Conservation (phyloP, 2,113 vertebrate species). For the Pedetes capensis region DNA sequence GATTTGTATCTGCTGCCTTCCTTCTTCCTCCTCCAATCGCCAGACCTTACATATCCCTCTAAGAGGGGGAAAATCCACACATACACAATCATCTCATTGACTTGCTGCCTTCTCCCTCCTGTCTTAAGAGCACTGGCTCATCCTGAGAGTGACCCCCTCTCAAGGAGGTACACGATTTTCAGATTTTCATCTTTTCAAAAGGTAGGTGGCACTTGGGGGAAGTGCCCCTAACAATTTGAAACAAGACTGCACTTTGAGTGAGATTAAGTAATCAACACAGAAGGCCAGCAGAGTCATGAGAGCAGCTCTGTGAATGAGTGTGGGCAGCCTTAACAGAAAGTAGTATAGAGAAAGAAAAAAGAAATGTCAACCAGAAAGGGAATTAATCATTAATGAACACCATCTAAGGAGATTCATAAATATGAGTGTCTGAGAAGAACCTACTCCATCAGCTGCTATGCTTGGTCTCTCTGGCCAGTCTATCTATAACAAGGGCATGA, state of each 20-base stretch:
- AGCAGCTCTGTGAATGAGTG: too few species aligned
- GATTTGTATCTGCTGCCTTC: neutral
- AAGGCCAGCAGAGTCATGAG: neutral
- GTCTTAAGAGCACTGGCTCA: neutral
- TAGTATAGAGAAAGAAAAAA: neutral
- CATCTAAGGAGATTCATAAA: neutral
- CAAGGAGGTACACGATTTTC: neutral
- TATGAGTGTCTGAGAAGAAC: neutral
- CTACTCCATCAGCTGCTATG: neutral
- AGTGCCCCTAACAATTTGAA: neutral
- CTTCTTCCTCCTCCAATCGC: conserved; percentile 36
- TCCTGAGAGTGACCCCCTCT: neutral
- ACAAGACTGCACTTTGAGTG: neutral
- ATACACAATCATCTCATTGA: neutral
- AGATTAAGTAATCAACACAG: neutral
- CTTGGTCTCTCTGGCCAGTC: neutral
- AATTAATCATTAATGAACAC: neutral
- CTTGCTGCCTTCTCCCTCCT: neutral
- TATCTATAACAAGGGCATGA: neutral
- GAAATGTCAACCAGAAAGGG: neutral
- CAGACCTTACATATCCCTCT: neutral
- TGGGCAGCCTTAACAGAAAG: neutral
- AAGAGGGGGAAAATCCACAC: neutral
- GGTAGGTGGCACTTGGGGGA: neutral
- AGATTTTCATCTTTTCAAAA: neutral